These are phyloP conservation scores for Dasyurus viverrinus DNA, from an alignment of 2,113 vertebrate species.

Conservation along the genomic window DNA sequence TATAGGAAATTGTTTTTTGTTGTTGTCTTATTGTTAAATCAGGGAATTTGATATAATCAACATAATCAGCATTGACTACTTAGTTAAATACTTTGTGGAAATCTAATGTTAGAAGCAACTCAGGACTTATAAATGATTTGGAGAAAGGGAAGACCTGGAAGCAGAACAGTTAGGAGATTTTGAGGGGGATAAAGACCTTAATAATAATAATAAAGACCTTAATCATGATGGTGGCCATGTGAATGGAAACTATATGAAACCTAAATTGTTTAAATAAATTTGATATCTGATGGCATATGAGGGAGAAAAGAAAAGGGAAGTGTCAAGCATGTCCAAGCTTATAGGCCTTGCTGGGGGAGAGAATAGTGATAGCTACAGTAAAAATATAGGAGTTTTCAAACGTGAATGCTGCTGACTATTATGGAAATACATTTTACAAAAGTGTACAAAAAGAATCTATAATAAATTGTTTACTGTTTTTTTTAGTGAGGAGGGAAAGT, in stretches of 20 bases:
- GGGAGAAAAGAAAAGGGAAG: neutral
- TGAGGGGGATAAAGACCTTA: neutral
- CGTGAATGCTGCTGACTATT: neutral
- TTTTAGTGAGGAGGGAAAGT: no score
- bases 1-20: neutral
- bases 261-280: neutral
- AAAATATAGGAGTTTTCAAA: neutral
- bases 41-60: neutral
- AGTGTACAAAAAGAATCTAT: neutral
- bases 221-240: neutral
- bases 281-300: neutral
- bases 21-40: neutral
- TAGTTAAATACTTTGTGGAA: no score
- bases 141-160: neutral
- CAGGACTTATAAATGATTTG: neutral
- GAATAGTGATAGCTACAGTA: neutral
- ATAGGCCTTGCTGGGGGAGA: neutral
- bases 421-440: neutral
- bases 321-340: neutral
- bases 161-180: neutral
- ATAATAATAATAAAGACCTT: neutral
- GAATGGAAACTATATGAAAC: neutral
- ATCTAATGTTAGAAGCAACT: no score
- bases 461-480: neutral
- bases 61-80: no score